Evolutionary conservation across 2,797 vertebrate species (phyloP), one percentile per base, ranked within the genome.

Genomic region (Macroramphosus scolopax): DNA sequence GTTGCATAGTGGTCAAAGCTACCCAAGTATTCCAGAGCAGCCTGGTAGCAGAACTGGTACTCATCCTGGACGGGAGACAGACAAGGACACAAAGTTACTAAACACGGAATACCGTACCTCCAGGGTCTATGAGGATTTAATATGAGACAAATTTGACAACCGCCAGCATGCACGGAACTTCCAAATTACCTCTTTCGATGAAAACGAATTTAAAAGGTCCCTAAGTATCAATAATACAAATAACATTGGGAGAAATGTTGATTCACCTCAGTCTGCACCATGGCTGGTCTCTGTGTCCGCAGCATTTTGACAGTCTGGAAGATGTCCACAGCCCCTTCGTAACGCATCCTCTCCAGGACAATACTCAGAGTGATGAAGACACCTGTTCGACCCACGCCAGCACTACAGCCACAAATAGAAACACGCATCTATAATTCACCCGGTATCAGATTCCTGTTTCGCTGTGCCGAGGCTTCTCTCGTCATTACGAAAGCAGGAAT

Each of bases 1-100:
- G 96, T 99, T 96, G 96, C 96, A 97, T 99, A 99, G 94, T 99
- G 96, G 90, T 99, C 96, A 74, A 99, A 99, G 88, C 96, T 99
- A 67, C 96, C 96, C 77, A 98, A 90, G 80, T 99, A 98, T 67
- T 99, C 96, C 38, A 99, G 90, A 29, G 92, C 95, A 0, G 96
- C 96, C 89, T 98, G 96, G 83, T 98, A 98, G 68, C 95, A 97
- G 89, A 99, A 98, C 91, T 97, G 96, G 86, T 99, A 97, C 69
- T 99, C 95, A 3, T 98, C 96, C 95, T 99, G 86, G 31, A 48
- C 2, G 53, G 56, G 12, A 63, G 31, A 57, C 11, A 68, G 11
- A 31, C 9, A 14, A 45, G 11, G 10, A n/a, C 1, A 55, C 9
- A 29, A 12, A 34, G 16, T 26, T 8, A 4, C 29, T 36, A 13